Conservation (phyloP, 2,888 invertebrate genomes). For the Drosophila recens region DNA sequence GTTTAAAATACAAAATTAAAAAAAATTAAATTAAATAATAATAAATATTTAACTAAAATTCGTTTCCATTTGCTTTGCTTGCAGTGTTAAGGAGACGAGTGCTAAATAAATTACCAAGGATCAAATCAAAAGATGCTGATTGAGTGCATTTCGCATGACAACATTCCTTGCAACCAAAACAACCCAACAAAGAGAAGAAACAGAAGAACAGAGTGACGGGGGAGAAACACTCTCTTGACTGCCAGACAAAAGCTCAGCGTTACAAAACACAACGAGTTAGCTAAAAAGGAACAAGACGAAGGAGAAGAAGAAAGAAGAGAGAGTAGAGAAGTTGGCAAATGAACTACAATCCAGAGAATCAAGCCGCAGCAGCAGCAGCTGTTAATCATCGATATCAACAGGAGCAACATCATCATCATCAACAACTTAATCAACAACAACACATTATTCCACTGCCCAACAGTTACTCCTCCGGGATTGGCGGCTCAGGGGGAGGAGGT, state of each 20-base stretch:
- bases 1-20: no score
- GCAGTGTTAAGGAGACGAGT: conserved; percentile 36
- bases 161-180: conserved; percentile 62
- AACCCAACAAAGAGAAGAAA: conserved; percentile 4
- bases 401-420: conserved; percentile 31
- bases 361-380: conserved; percentile 32
- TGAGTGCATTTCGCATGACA: conserved; percentile 75
- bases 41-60: neutral
- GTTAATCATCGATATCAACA: conserved; percentile 35
- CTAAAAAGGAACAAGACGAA: neutral
- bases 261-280: conserved; percentile 42
- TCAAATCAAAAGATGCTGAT: conserved; percentile 65
- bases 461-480: conserved; percentile 34
- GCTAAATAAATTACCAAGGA: conserved; percentile 48
- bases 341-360: conserved; percentile 77
- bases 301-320: neutral
- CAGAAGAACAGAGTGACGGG: conserved; percentile 4
- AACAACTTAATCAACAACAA: conserved; percentile 5
- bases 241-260: conserved; percentile 37
- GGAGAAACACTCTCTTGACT: conserved; percentile 7
- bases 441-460: conserved; percentile 63
- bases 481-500: conserved; percentile 8
- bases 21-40: no score
- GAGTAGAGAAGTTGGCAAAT: conserved; percentile 58
- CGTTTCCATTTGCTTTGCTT: conserved; percentile 12